phyloP scores from a whole-genome alignment of 2,797 vertebrate species.

The Perodicticus potto region DNA sequence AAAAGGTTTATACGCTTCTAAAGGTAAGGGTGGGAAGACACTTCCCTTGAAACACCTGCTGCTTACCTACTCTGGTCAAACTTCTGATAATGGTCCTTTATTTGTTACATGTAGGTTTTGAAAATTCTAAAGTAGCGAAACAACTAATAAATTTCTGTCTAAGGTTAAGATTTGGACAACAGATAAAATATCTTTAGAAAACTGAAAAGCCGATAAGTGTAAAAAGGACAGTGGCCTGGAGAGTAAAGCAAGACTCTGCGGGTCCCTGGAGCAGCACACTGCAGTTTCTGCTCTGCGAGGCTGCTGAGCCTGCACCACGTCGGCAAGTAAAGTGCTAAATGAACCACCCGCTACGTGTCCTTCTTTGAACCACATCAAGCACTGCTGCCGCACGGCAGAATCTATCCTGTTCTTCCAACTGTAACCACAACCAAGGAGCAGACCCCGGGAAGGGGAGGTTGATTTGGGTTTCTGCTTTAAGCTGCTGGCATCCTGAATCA shows the following conservation, averaged over 20 bases:
- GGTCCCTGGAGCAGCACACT: background rate
- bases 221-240: background rate
- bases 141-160: background rate
- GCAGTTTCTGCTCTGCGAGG: background rate
- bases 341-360: background rate
- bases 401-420: background rate
- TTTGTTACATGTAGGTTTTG: background rate
- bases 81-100: background rate
- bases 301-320: fast-evolving
- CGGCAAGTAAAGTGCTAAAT: background rate
- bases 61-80: background rate
- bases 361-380: background rate
- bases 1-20: background rate
- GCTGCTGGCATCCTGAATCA: background rate
- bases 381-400: background rate
- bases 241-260: background rate
- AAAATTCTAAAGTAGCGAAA: background rate
- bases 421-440: background rate
- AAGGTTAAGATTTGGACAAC: background rate
- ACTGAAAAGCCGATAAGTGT: background rate
- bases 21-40: background rate
- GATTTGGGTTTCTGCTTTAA: background rate
- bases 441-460: background rate
- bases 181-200: background rate
- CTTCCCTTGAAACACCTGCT: background rate